These are phyloP conservation scores for Ochotona princeps DNA, from an alignment of 2,113 vertebrate genomes.

Conservation along the genomic window DNA sequence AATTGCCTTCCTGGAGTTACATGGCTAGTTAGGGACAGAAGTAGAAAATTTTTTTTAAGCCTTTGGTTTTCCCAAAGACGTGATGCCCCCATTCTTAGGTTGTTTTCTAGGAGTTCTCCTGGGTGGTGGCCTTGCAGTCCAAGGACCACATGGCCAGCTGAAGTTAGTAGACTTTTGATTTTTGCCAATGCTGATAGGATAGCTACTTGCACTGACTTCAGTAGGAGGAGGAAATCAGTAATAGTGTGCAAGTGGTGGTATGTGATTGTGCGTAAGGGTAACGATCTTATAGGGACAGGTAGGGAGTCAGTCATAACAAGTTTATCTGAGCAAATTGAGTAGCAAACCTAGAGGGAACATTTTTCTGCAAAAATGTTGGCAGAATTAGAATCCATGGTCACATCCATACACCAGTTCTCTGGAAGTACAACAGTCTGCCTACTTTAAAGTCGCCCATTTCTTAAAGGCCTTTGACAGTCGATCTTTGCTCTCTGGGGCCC, in stretches of 20 bases:
- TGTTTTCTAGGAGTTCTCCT: not conserved
- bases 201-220: not conserved
- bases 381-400: not conserved
- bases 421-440: not conserved
- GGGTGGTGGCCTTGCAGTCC: not conserved
- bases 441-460: not conserved
- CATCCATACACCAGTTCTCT: not conserved
- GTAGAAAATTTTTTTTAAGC: not conserved
- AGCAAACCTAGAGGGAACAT: conserved; percentile 32
- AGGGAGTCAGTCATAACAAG: not conserved
- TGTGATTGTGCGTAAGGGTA: not conserved
- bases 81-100: not conserved
- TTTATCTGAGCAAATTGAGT: not conserved
- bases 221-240: not conserved
- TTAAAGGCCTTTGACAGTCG: not conserved
- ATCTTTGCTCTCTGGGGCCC: not conserved
- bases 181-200: not conserved
- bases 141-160: not conserved
- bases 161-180: not conserved
- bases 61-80: not conserved
- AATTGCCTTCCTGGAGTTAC: not conserved
- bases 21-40: not conserved
- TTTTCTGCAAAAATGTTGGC: not conserved
- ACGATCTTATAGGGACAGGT: not conserved
- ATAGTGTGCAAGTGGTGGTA: not conserved